phyloP scores from a whole-genome alignment of 2,797 vertebrate genomes.

The Mallotus villosus region DNA sequence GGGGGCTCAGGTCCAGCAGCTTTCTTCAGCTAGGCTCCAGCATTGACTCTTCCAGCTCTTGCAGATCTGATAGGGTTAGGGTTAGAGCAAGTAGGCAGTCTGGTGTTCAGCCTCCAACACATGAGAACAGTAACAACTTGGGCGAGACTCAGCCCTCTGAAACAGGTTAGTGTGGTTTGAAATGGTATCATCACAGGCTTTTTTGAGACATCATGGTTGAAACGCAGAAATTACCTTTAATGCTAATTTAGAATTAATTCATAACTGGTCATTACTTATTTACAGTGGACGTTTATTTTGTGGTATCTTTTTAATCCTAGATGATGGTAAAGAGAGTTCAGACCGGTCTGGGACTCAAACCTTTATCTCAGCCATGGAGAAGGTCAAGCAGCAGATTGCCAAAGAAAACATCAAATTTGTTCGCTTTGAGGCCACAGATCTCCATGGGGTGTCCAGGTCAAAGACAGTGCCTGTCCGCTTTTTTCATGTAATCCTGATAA shows the following conservation, averaged over 20 bases:
- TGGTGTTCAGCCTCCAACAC: conserved; percentile 40
- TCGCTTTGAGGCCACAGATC: conserved; percentile 90
- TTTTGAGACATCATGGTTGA: neutral
- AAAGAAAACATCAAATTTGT: conserved; percentile 86
- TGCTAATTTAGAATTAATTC: no score
- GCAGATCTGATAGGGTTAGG: conserved; percentile 51
- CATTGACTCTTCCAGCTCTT: conserved; percentile 66
- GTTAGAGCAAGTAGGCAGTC: conserved; percentile 56
- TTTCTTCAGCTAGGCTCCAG: conserved; percentile 53
- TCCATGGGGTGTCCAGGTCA: conserved; percentile 91
- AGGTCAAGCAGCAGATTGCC: conserved; percentile 88
- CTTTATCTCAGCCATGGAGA: conserved; percentile 81
- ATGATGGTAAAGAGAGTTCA: conserved; percentile 58
- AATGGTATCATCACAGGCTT: neutral
- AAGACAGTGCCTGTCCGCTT: conserved; percentile 90
- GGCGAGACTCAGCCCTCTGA: conserved; percentile 54
- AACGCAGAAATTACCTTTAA: neutral
- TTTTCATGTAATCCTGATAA: conserved; percentile 81
- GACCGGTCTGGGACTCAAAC: conserved; percentile 61
- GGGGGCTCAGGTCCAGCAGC: conserved; percentile 46
- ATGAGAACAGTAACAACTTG: conserved; percentile 47
- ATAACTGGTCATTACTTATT: no score
- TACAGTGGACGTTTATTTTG: neutral
- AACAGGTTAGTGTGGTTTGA: conserved; percentile 60
- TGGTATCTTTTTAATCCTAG: conserved; percentile 58